phyloP scores from a whole-genome alignment of 2,888 invertebrate species.

The Chorisops tibialis region DNA sequence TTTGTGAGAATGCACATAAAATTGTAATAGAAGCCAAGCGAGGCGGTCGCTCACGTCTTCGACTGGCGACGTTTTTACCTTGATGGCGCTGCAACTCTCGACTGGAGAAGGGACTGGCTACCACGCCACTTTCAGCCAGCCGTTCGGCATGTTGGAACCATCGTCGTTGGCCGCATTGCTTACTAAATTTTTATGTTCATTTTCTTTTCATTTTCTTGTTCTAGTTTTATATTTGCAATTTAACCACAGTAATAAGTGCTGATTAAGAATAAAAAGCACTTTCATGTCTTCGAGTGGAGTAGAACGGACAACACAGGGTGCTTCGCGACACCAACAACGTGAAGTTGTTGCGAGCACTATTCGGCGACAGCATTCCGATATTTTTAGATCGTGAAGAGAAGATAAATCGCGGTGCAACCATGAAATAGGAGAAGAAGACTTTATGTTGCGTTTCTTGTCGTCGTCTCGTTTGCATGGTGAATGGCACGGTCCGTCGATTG shows the following conservation, averaged over 20 bases:
- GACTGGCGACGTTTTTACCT: too few species aligned
- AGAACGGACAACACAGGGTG: neutral
- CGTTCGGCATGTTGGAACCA: too few species aligned
- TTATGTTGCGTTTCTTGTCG: neutral
- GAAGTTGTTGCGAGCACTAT: neutral
- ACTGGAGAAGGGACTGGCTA: too few species aligned
- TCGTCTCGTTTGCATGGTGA: neutral
- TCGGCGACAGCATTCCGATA: neutral
- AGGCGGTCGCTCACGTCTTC: too few species aligned
- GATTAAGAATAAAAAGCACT: conserved; percentile 15
- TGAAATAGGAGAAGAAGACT: neutral
- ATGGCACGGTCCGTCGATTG: neutral
- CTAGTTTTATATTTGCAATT: conserved; percentile 19
- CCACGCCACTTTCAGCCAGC: too few species aligned
- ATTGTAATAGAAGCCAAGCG: too few species aligned
- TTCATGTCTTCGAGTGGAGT: neutral
- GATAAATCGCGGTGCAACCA: neutral
- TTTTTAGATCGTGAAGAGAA: neutral
- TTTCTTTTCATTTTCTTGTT: neutral
- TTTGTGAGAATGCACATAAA: too few species aligned
- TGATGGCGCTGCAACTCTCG: too few species aligned
- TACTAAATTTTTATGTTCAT: neutral
- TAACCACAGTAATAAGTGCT: conserved; percentile 10
- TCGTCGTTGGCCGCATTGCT: neutral
- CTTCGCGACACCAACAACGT: neutral